Conservation (phyloP, 2,888 invertebrate species). For the Alitta virens region DNA sequence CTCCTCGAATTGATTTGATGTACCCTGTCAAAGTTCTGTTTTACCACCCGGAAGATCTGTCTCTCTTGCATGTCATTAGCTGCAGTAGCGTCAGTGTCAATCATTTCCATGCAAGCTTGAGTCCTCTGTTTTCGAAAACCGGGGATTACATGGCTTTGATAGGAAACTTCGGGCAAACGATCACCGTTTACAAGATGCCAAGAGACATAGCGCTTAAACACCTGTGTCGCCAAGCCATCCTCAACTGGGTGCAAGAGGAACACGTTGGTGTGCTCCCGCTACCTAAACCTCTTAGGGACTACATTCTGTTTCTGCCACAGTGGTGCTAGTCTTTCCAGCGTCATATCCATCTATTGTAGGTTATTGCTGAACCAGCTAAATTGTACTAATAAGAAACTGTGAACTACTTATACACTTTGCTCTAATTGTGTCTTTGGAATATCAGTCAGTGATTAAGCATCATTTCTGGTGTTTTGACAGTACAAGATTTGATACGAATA, state of each 20-base stretch:
- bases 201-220: slow-evolving; percentile 10
- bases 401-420: too few relatives aligned
- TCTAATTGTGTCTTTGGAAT: too few relatives aligned
- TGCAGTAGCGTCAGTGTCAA: slow-evolving; percentile 17
- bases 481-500: too few relatives aligned
- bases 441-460: too few relatives aligned
- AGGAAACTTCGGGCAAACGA: slow-evolving; percentile 18
- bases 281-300: slow-evolving; percentile 11
- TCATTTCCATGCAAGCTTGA: slow-evolving; percentile 23
- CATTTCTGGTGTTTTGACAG: too few relatives aligned
- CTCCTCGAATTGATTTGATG: slow-evolving; percentile 20
- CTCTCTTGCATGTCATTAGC: slow-evolving; percentile 15
- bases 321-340: slow-evolving; percentile 8
- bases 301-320: slow-evolving; percentile 13
- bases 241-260: slow-evolving; percentile 7
- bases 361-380: too few relatives aligned
- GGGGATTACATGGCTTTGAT: slow-evolving; percentile 25
- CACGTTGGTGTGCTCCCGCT: slow-evolving; percentile 8
- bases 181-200: slow-evolving; percentile 18
- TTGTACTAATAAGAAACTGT: too few relatives aligned
- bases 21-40: slow-evolving; percentile 22
- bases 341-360: too few relatives aligned
- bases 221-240: slow-evolving; percentile 13
- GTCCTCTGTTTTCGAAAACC: slow-evolving; percentile 22
- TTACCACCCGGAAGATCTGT: slow-evolving; percentile 18